Evolutionary conservation across 2,888 invertebrate genomes (phyloP).

Genomic region (Aphodius sticticus): DNA sequence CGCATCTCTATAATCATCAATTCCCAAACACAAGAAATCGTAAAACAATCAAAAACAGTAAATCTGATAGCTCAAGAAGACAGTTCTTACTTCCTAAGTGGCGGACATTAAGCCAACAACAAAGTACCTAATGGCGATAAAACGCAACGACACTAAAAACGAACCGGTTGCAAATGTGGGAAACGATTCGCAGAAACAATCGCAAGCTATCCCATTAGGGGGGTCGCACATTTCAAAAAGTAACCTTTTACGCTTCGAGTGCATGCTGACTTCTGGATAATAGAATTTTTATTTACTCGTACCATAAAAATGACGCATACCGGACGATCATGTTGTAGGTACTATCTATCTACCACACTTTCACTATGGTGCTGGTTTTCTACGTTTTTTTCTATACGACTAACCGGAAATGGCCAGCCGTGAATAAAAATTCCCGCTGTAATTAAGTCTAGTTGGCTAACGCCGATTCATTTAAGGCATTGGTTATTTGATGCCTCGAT

Average conservation of each 20-base stretch:
- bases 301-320: neutral
- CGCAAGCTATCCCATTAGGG: neutral
- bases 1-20: too few relatives aligned
- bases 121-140: neutral
- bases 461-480: neutral
- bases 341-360: neutral
- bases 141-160: neutral
- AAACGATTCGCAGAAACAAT: neutral
- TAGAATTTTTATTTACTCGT: neutral
- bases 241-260: neutral
- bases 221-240: neutral
- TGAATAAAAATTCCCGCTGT: neutral
- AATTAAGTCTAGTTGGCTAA: neutral
- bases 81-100: neutral
- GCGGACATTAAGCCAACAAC: neutral
- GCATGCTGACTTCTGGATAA: neutral
- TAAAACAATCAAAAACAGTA: neutral
- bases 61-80: neutral
- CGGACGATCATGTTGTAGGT: neutral
- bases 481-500: neutral
- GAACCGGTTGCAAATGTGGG: neutral
- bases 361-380: neutral
- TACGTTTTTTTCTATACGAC: neutral
- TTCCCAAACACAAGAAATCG: neutral
- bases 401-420: neutral